Evolutionary conservation across 2,113 vertebrate genomes (phyloP), one percentile per base, ranked within the genome.

Genomic region (Micronycteris hirsuta): DNA sequence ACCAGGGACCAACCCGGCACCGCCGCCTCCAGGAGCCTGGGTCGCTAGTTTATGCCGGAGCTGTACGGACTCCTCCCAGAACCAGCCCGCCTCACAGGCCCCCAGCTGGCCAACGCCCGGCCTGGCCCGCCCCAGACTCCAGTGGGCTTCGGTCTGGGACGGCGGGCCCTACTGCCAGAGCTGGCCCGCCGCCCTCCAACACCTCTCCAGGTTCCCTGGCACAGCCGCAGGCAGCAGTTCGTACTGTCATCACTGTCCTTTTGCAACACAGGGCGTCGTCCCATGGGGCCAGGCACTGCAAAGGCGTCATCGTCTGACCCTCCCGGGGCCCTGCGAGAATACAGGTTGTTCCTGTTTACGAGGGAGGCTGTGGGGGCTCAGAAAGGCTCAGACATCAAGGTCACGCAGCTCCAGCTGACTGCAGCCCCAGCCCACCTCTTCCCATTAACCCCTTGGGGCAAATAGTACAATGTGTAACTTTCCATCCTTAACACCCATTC

Each of bases 261-360:
- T 3, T 1, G 2, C 9, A 26, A 58, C 36, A 19, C 43, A 73
- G 71, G 71, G 14, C 8, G 3, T 10, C 45, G 9, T 76, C 28
- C 45, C 87, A 3, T 3, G 16, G n/a, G 26, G 41, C 22, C 15
- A 14, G n/a, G 38, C 1, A 1, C 31, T 5, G 38, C 77, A 4
- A n/a, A 38, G 31, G 16, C 3, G 1, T 49, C 5, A 9, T 7
- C 41, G 14, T 43, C 73, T 31, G 0, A 3, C 19, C 31, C 58
- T 71, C 52, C 0, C 6, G 26, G 15, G 61, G 28, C 77, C 31
- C 89, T 68, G 15, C 1, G 11, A 26, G 17, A 17, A 28, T 45
- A 11, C 14, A 22, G 0, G 0, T 11, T 5, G 10, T 11, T 11
- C 49, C 22, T 36, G 65, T 22, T n/a, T 16, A 22, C 13, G 13